phyloP scores from a whole-genome alignment of 2,888 invertebrate species.

The Acheta domesticus region DNA sequence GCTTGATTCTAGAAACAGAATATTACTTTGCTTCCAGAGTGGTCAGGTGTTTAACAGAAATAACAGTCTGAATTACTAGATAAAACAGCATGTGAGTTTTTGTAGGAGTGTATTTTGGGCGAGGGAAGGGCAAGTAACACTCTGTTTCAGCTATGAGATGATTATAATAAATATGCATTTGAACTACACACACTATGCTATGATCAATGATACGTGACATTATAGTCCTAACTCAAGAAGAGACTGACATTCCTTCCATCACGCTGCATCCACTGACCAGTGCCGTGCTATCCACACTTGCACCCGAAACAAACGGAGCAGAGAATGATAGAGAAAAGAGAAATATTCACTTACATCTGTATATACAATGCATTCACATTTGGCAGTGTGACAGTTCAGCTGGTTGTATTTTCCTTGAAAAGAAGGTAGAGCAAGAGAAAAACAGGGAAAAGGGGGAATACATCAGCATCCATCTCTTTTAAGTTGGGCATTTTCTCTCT shows the following conservation, averaged over 20 bases:
- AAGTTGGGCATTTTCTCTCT: constrained; percentile 7
- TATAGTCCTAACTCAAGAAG: constrained; percentile 9
- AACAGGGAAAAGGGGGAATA: constrained; percentile 11
- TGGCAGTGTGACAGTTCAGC: constrained; percentile 35
- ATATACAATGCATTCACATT: constrained; percentile 35
- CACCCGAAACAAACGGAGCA: constrained; percentile 18
- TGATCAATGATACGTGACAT: constrained; percentile 10
- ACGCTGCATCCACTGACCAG: constrained; percentile 3
- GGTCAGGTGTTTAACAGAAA: neutral
- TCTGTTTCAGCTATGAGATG: constrained; percentile 18
- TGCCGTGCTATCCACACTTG: constrained; percentile 10
- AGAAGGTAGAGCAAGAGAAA: constrained; percentile 25
- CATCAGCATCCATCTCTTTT: neutral
- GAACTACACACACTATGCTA: constrained; percentile 10
- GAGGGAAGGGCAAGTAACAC: neutral
- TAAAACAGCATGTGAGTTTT: constrained; percentile 1
- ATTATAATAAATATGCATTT: constrained; percentile 18
- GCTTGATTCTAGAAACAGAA: constrained; percentile 20
- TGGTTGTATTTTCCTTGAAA: constrained; percentile 30
- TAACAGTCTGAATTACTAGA: neutral
- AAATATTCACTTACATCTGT: constrained; percentile 25
- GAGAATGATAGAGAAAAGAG: constrained; percentile 1
- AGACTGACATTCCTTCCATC: constrained; percentile 9
- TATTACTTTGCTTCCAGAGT: constrained; percentile 18
- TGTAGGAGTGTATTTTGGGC: neutral